Base-by-base conservation (phyloP, 2,113 vertebrate genomes). In the Corvus hawaiiensis region DNA sequence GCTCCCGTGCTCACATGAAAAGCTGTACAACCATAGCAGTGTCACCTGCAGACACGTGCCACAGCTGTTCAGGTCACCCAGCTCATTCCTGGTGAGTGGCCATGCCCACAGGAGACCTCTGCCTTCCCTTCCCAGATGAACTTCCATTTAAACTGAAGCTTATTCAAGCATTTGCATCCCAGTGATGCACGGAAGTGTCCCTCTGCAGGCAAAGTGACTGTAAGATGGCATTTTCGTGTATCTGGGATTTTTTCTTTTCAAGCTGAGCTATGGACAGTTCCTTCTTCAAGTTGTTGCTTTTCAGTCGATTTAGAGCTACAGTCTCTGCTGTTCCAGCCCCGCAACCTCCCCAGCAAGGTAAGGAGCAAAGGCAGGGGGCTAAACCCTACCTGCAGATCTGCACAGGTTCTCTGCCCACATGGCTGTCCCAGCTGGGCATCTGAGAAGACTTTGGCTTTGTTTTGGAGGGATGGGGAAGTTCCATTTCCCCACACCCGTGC, bases 161-260 rank as follows among this genome's bases (percentile, higher is more conserved):
- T 51, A 87, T 83, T 85, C 94, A 76, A 87, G 74, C 89, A 69
- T 69, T 62, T 93, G 10, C 62, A 54, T 79, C 13, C 35, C 62
- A 91, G 46, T 66, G 78, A 87, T 89, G 87, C 89, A 91, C 91
- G 63, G 82, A 94, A 93, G 55, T 16, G 24, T 73, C 66, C 71
- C 58, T 94, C 78, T 83, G 74, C 87, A 87, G 49, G 63, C 87
- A 72, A 95, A 91, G 59, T 80, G 89, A 87, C 91, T 43, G 15
- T 62, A 18, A 89, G 71, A 95, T 79, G 62, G 67, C 67, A 75
- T 69, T 93, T 92, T 46, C 43, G 1, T 78, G 30, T 63, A 90
- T n/a, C 56, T 63, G 51, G 16, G 23, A 20, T 62, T 2, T 28
- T 61, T 43, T 28, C 43, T 54, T 33, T 22, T 8, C 27, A 63